phyloP scores from a whole-genome alignment of 2,113 vertebrate species.

The Pelobates fuscus region DNA sequence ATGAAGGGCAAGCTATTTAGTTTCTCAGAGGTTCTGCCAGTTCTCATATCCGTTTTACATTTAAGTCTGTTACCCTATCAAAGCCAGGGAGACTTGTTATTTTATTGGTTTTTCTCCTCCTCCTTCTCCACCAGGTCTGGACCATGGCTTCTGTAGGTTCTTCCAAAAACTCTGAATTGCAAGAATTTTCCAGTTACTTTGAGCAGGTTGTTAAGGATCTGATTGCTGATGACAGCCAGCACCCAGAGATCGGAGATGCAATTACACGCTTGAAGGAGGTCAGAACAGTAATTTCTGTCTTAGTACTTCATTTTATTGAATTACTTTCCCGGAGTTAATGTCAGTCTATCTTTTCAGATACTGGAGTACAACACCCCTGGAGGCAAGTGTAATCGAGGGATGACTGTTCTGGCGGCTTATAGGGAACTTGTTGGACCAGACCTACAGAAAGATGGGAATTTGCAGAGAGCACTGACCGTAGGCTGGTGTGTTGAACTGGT shows the following conservation, averaged over 20 bases:
- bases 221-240: conserved; percentile 69
- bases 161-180: conserved; percentile 59
- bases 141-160: conserved; percentile 65
- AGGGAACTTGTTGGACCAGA: conserved; percentile 69
- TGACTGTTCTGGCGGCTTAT: conserved; percentile 80
- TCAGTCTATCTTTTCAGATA: neutral
- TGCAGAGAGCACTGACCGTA: conserved; percentile 76
- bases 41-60: too few relatives aligned
- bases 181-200: conserved; percentile 79
- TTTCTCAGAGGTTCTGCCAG: too few relatives aligned
- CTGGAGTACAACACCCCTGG: conserved; percentile 81
- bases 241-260: conserved; percentile 75
- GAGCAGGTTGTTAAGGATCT: conserved; percentile 79
- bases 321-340: neutral
- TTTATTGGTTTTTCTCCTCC: too few relatives aligned
- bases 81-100: too few relatives aligned
- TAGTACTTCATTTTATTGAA: neutral
- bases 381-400: conserved; percentile 86
- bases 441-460: conserved; percentile 63
- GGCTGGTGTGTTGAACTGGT: conserved; percentile 97
- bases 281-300: conserved; percentile 25
- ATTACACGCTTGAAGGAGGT: conserved; percentile 77
- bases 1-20: too few relatives aligned
- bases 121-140: conserved; percentile 58
- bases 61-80: too few relatives aligned